phyloP scores from a whole-genome alignment of 2,113 vertebrate species.

The Actenoides lindsayi region DNA sequence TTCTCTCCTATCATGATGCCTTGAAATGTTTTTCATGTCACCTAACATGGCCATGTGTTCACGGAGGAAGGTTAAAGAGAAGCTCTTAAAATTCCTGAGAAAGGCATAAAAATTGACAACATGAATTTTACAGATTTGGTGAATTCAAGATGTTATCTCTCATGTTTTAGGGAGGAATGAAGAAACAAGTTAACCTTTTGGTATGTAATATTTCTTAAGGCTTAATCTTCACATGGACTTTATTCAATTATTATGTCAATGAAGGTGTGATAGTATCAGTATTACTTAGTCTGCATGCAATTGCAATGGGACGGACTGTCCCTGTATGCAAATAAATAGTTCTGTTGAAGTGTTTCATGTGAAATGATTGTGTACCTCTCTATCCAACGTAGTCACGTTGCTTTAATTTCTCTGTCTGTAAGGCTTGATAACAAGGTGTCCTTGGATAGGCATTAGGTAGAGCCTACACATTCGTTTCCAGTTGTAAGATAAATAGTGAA shows the following conservation, averaged over 20 bases:
- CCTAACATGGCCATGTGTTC: neutral
- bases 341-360: neutral
- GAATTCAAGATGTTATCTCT: neutral
- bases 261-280: neutral
- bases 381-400: neutral
- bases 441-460: neutral
- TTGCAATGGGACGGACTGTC: neutral
- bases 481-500: neutral
- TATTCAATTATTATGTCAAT: neutral
- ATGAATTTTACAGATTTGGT: neutral
- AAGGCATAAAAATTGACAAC: neutral
- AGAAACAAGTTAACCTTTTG: neutral
- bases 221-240: neutral
- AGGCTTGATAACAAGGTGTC: neutral
- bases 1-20: neutral
- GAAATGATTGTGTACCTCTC: neutral
- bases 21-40: neutral
- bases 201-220: neutral
- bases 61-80: neutral
- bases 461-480: neutral
- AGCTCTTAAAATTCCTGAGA: neutral
- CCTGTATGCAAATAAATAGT: neutral
- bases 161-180: neutral
- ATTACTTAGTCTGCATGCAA: neutral
- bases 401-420: neutral